phyloP scores from a whole-genome alignment of 2,797 vertebrate species.

The Falco berigora region DNA sequence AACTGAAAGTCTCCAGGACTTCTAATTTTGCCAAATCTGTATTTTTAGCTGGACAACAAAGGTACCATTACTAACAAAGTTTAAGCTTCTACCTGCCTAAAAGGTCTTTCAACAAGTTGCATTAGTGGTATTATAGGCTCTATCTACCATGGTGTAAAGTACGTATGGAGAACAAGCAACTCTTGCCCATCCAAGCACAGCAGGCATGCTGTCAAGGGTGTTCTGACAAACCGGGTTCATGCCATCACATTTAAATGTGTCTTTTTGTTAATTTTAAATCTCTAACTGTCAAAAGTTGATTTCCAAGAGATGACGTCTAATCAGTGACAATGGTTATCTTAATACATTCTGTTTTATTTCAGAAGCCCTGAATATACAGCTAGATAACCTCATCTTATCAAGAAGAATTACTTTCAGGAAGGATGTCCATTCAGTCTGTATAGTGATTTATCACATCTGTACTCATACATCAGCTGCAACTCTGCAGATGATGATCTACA shows the following conservation, averaged over 20 bases:
- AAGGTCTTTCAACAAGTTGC: neutral
- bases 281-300: neutral
- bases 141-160: neutral
- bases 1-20: neutral
- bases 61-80: neutral
- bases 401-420: neutral
- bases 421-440: neutral
- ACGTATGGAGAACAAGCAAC: neutral
- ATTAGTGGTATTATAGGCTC: neutral
- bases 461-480: neutral
- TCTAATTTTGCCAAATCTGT: neutral
- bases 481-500: neutral
- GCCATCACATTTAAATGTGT: neutral
- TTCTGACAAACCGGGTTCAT: neutral
- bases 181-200: neutral
- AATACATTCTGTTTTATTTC: neutral
- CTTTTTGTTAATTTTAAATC: neutral
- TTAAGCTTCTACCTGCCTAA: neutral
- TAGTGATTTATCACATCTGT: neutral
- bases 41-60: neutral
- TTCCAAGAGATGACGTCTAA: neutral
- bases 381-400: neutral
- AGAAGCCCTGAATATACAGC: neutral
- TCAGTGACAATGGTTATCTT: neutral
- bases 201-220: neutral